Percentiles rank a stretch among this genome's conserved stretches.
These are phyloP conservation scores for Hetaerina titia DNA, from an alignment of 2,888 invertebrate genomes.

Conservation along the genomic window DNA sequence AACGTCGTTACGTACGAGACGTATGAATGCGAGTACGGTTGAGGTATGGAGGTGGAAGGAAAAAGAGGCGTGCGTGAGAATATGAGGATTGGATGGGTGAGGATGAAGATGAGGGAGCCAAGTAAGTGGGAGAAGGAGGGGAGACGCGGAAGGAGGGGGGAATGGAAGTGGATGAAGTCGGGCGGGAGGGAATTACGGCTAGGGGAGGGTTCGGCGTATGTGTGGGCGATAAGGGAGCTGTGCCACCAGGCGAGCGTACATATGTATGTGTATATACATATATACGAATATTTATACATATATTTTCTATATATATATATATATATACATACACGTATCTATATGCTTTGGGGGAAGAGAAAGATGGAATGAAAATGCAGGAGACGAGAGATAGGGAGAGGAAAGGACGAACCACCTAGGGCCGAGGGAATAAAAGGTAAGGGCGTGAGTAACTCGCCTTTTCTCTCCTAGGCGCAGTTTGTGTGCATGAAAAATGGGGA, in stretches of 20 bases:
- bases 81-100: background rate
- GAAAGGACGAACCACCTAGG: background rate
- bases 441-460: slow-evolving; percentile 16
- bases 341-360: background rate
- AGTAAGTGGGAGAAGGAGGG: background rate
- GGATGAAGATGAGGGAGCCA: slow-evolving; percentile 34
- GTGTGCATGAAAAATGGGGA: background rate
- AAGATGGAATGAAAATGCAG: slow-evolving; percentile 14
- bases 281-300: background rate
- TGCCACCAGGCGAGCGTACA: background rate
- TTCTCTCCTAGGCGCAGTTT: slow-evolving; percentile 52
- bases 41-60: background rate
- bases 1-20: background rate
- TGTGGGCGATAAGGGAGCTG: background rate
- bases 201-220: background rate
- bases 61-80: background rate
- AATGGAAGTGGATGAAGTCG: background rate
- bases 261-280: background rate
- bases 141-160: background rate
- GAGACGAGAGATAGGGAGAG: background rate
- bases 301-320: background rate
- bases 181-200: background rate
- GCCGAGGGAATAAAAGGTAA: background rate
- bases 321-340: background rate
- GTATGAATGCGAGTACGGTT: background rate